These are phyloP conservation scores for Drosophila novamexicana DNA, from an alignment of 1,140 invertebrate genomes.

Conservation along the genomic window DNA sequence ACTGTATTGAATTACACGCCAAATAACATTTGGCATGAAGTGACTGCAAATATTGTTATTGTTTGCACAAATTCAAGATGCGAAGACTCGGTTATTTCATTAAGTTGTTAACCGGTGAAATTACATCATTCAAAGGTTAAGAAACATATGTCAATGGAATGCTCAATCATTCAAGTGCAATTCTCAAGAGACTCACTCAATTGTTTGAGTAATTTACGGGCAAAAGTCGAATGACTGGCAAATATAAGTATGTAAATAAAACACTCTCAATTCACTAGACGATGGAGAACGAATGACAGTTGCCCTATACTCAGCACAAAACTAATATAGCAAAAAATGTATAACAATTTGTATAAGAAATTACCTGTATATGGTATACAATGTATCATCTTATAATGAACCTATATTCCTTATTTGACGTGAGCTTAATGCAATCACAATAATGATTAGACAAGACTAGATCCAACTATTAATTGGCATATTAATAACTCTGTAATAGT, in stretches of 20 bases:
- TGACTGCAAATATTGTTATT: slow-evolving; percentile 23
- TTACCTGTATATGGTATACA: too few relatives aligned
- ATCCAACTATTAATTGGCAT: too few relatives aligned
- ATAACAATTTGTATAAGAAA: too few relatives aligned
- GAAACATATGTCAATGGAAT: slow-evolving; percentile 46
- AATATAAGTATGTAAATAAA: slow-evolving; percentile 13
- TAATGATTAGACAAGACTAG: too few relatives aligned
- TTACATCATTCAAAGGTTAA: slow-evolving; percentile 41
- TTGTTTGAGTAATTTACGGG: slow-evolving; percentile 21
- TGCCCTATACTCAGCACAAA: not conserved
- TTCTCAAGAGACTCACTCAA: slow-evolving; percentile 24
- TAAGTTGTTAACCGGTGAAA: slow-evolving; percentile 35
- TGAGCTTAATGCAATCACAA: too few relatives aligned
- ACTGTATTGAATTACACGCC: not conserved
- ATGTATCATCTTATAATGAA: too few relatives aligned
- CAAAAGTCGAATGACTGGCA: slow-evolving; percentile 37
- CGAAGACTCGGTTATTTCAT: slow-evolving; percentile 3
- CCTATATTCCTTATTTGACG: too few relatives aligned
- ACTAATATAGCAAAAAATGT: not conserved
- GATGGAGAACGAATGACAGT: not conserved
- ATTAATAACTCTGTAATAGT: too few relatives aligned
- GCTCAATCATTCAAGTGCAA: slow-evolving; percentile 43
- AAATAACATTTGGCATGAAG: slow-evolving; percentile 12
- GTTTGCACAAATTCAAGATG: slow-evolving; percentile 27
- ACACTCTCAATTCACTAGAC: not conserved